phyloP scores from a whole-genome alignment of 2,888 invertebrate genomes.

The Nyleta sp. region DNA sequence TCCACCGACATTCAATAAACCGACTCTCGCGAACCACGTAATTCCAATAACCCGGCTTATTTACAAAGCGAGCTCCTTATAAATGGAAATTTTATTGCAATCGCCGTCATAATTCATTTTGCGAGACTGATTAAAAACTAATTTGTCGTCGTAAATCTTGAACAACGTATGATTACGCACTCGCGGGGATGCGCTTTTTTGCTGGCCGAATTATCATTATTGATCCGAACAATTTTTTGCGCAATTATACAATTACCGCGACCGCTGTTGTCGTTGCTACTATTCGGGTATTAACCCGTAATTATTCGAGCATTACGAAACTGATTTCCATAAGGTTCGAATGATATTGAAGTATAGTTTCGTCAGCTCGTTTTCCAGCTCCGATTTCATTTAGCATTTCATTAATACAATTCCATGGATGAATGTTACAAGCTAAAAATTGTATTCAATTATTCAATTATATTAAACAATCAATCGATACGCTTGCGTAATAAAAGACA shows the following conservation, averaged over 20 bases:
- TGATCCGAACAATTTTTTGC: conserved; percentile 22
- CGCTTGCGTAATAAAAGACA: too few relatives aligned
- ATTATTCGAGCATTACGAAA: conserved; percentile 38
- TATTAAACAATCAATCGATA: too few relatives aligned
- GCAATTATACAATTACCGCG: conserved; percentile 23
- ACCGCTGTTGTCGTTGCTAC: background rate
- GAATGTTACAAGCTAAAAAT: too few relatives aligned
- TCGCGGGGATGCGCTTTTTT: background rate
- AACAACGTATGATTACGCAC: conserved; percentile 18
- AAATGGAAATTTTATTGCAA: conserved; percentile 41
- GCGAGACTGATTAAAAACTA: conserved; percentile 27
- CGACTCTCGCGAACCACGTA: background rate
- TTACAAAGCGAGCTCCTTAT: conserved; percentile 15
- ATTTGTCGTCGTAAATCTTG: conserved; percentile 25
- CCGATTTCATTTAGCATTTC: too few relatives aligned
- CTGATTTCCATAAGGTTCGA: conserved; percentile 18
- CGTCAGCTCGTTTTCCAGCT: too few relatives aligned
- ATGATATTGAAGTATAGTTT: conserved; percentile 28
- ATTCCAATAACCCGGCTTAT: conserved; percentile 33
- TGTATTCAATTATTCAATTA: too few relatives aligned
- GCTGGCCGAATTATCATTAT: conserved; percentile 4
- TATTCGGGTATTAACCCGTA: conserved; percentile 16
- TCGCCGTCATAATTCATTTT: conserved; percentile 11
- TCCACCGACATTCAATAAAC: conserved; percentile 10
- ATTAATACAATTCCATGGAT: too few relatives aligned